These are phyloP conservation scores for Theocolax elegans DNA, from an alignment of 1,140 invertebrate genomes.

Conservation along the genomic window DNA sequence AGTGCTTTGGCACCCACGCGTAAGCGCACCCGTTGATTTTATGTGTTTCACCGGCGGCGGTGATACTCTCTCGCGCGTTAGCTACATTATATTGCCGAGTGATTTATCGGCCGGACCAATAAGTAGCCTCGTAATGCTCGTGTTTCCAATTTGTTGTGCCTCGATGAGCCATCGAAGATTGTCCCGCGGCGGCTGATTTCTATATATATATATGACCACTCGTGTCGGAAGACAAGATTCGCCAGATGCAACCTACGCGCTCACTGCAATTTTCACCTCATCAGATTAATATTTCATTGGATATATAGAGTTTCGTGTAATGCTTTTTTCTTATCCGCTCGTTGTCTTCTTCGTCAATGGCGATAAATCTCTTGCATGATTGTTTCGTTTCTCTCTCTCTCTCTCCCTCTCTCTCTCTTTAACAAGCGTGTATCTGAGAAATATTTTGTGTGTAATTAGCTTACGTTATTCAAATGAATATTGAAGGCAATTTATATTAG, in stretches of 20 bases:
- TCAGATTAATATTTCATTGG: conserved; percentile 23
- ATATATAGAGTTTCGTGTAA: background rate
- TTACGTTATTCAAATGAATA: too few relatives aligned
- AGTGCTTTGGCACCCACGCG: conserved; percentile 15
- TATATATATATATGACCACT: too few relatives aligned
- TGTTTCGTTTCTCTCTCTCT: too few relatives aligned
- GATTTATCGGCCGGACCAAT: conserved; percentile 30
- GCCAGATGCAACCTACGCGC: background rate
- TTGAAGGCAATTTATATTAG: too few relatives aligned
- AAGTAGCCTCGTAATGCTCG: conserved; percentile 30
- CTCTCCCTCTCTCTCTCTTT: too few relatives aligned
- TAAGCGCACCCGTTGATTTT: conserved; percentile 24
- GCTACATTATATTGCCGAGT: background rate
- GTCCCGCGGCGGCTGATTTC: background rate
- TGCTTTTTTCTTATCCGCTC: too few relatives aligned
- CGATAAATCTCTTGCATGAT: too few relatives aligned
- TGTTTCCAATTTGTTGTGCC: conserved; percentile 31
- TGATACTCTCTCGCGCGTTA: background rate
- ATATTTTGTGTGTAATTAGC: too few relatives aligned
- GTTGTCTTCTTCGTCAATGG: background rate
- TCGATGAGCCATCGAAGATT: conserved; percentile 8
- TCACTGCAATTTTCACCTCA: conserved; percentile 24
- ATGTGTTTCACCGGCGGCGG: conserved; percentile 8
- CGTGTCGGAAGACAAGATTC: background rate
- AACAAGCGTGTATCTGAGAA: too few relatives aligned